Evolutionary conservation across 2,113 vertebrate species (phyloP), one percentile per base, ranked within the genome.

Genomic region (Herpetotheres cachinnans): DNA sequence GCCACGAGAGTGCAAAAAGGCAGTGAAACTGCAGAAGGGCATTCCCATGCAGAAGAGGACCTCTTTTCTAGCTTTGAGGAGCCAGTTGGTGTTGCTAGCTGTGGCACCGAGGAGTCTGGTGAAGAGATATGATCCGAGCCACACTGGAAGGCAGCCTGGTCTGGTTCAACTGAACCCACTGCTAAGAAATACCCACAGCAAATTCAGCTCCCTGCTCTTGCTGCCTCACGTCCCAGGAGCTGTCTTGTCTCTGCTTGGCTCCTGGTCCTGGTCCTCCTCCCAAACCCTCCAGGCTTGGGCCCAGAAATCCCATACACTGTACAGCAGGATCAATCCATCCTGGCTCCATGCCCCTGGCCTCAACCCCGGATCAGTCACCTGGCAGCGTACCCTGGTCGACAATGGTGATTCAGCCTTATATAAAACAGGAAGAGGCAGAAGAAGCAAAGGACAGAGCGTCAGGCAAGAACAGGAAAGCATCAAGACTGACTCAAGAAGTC

Each of bases 201-300:
- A 54, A 36, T 78, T 65, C 63, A 58, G 8, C 54, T 54, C 49
- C 29, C 34, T 81, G 18, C 30, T 86, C 55, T 16, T 78, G 81
- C 69, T 91, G 77, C 65, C 59, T 93, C 81, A 46, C 32, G 50
- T 91, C 56, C 65, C 69, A n/a, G 47, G 59, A 89, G 22, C 55
- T 78, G 59, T 49, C 69, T 70, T 89, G 84, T 81, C 59, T 93
- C 59, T 91, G 34, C 69, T 87, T 97, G 84, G 92, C 81, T 92
- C 67, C 74, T 1, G 1, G 56, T 93, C 52, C 72, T 81, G 5
- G 38, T 93, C 30, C 67, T 86, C 63, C 61, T 82, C 84, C 47
- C 73, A 89, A 54, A 34, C 38, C 77, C 81, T 74, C 36, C 40
- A 16, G 96, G 77, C 77, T 6, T 66, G 81, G 77, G 52, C 77